A percentile compares a stretch with the other conserved stretches of the same genome.
phyloP scores from a whole-genome alignment of 2,888 invertebrate species.

The Agrilus cyanescens region DNA sequence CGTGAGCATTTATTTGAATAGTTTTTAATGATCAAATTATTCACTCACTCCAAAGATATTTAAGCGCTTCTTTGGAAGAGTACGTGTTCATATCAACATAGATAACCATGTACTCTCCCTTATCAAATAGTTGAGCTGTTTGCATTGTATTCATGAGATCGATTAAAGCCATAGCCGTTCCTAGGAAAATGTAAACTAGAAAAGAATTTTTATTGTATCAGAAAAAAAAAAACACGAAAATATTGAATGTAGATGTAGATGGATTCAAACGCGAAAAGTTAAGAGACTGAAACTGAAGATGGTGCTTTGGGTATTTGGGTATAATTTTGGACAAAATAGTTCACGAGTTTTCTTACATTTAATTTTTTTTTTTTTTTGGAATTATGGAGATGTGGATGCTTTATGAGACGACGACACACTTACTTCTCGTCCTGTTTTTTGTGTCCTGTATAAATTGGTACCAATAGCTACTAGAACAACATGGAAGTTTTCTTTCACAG shows the following conservation, averaged over 20 bases:
- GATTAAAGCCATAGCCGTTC: conserved; percentile 70
- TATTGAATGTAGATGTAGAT: conserved; percentile 15
- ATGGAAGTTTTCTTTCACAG: conserved; percentile 60
- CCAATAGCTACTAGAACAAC: conserved; percentile 72
- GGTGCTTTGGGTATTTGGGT: no score
- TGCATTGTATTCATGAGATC: conserved; percentile 91
- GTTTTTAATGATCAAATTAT: neutral
- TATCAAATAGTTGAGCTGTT: conserved; percentile 70
- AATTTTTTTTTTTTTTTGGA: no score
- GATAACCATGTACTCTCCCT: conserved; percentile 92
- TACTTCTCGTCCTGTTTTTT: conserved; percentile 73
- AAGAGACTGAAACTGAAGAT: no score
- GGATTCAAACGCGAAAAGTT: conserved; percentile 6
- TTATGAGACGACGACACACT: conserved; percentile 33
- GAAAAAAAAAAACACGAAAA: neutral
- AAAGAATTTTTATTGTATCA: conserved; percentile 21
- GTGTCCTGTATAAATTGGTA: conserved; percentile 75
- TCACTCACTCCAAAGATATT: conserved; percentile 68
- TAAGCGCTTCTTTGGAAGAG: conserved; percentile 57
- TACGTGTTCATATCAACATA: conserved; percentile 90
- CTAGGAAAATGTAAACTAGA: conserved; percentile 91
- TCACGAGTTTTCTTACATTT: no score
- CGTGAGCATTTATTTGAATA: neutral
- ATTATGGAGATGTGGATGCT: neutral
- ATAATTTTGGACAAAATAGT: no score